Conservation (phyloP, 2,797 vertebrate species). For the Parauchenoglanis punctatus region DNA sequence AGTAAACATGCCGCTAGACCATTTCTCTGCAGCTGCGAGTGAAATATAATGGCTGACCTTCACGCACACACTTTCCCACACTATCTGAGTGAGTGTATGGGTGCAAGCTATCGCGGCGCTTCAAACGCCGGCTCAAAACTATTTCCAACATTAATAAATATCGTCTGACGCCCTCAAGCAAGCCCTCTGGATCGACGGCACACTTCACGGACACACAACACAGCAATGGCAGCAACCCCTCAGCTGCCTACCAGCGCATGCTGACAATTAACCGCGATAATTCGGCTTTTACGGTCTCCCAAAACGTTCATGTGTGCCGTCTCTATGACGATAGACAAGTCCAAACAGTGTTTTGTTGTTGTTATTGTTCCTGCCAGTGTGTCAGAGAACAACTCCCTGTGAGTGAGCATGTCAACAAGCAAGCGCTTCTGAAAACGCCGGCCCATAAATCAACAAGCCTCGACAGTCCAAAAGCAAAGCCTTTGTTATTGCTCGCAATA, state of each 20-base stretch:
- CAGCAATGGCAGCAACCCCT: conserved; percentile 8
- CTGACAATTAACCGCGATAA: conserved; percentile 50
- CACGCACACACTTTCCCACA: conserved; percentile 49
- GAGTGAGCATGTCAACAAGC: conserved; percentile 81
- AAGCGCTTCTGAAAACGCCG: conserved; percentile 71
- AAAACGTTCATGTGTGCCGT: conserved; percentile 62
- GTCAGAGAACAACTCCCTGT: conserved; percentile 78
- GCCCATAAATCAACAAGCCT: conserved; percentile 58
- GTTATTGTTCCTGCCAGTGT: conserved; percentile 91
- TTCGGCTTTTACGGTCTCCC: conserved; percentile 49
- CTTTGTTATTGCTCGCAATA: conserved; percentile 56
- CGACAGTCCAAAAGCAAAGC: conserved; percentile 55
- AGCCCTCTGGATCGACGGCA: background rate
- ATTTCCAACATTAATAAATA: background rate
- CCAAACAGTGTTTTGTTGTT: conserved; percentile 97
- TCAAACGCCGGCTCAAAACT: background rate
- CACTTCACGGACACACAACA: background rate
- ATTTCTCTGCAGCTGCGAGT: conserved; percentile 83
- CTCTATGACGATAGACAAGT: conserved; percentile 95
- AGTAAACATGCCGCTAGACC: conserved; percentile 85
- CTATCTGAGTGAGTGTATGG: background rate
- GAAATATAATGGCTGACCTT: conserved; percentile 86
- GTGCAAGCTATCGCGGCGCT: background rate
- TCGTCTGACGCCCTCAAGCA: background rate
- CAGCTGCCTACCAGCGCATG: conserved; percentile 16